Percentiles rank a stretch among this genome's conserved stretches.
Evolutionary conservation across 1,140 invertebrate species (phyloP).

Genomic region (Drosophila dunni): DNA sequence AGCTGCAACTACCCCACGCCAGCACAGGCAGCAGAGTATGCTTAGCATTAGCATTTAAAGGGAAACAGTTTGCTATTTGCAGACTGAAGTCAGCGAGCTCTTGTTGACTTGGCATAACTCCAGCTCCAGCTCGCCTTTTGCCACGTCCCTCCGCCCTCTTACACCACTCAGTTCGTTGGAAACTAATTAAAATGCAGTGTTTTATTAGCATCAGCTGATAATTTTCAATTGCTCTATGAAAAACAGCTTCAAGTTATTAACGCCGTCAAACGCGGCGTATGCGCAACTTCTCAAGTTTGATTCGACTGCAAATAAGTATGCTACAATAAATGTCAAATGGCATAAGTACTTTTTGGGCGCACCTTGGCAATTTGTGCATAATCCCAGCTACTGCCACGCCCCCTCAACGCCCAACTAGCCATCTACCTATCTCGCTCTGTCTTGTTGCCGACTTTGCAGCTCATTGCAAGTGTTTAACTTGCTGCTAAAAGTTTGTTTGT

Average conservation of each 20-base stretch:
- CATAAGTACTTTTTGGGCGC: conserved; percentile 11
- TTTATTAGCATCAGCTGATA: conserved; percentile 1
- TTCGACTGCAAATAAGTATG: conserved; percentile 8
- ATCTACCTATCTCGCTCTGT: not conserved
- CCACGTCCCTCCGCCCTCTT: not conserved
- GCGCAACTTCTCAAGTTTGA: conserved; percentile 15
- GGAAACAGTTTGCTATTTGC: not conserved
- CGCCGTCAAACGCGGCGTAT: conserved; percentile 26
- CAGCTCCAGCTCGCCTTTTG: conserved; percentile 1
- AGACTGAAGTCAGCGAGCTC: not conserved
- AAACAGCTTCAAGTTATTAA: not conserved
- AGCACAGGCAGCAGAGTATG: not conserved
- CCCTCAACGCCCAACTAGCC: not conserved
- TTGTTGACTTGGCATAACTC: conserved; percentile 2
- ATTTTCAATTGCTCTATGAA: not conserved
- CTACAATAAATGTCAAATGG: conserved; percentile 23
- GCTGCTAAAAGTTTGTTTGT: conserved; percentile 31
- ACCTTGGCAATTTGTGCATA: conserved; percentile 32
- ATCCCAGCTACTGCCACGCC: no score
- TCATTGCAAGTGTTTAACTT: conserved; percentile 34
- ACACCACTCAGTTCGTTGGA: not conserved
- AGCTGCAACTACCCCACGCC: not conserved
- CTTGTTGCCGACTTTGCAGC: not conserved
- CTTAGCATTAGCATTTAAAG: not conserved
- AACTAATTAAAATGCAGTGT: conserved; percentile 8